Evolutionary conservation across 2,797 vertebrate species (phyloP), one percentile per base, ranked within the genome.

Genomic region (Australoheros facetus): DNA sequence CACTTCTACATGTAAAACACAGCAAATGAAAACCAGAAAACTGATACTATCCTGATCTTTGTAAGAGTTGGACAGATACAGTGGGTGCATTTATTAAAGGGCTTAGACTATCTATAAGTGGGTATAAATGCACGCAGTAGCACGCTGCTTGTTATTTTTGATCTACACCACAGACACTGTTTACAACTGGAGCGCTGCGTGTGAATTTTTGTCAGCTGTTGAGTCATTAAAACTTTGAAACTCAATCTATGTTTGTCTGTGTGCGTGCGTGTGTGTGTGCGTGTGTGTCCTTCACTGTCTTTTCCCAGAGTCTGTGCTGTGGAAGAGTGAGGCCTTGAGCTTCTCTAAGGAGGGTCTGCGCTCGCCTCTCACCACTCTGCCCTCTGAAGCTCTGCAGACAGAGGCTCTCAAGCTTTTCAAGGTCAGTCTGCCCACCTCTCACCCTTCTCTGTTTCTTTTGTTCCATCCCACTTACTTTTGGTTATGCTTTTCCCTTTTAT

Each of bases 331-430:
- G 77, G 94, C 95, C 85, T 92, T 99, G 92, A 97, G 97, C 91
- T 98, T 97, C 91, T 97, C 96, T 90, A 97, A 96, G 79, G 97
- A 97, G 2, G 97, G 97, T 10, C 93, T 99, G 71, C 93, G 89
- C 16, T 92, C 92, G 14, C 91, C 94, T 73, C 91, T 95, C 83
- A 94, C 93, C 88, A 94, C 93, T 2, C 87, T 95, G 81, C 94
- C 94, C 23, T 94, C 93, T 23, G 93, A 95, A 74, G 94, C 94
- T 56, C 95, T 99, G 84, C 97, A 98, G 95, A 99, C 97, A 0
- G 98, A 99, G 90, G 98, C 97, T 53, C 95, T 99, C 85, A 99
- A 98, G 84, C 97, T 99, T 73, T 99, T 98, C 94, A 99, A 95
- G 93, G 94, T 94, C 69, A 0, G 85, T 57, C 75, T 77, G 73